A percentile compares a stretch with the other conserved stretches of the same genome.
Conservation (phyloP, 2,888 invertebrate genomes). For the Urechis unicinctus region DNA sequence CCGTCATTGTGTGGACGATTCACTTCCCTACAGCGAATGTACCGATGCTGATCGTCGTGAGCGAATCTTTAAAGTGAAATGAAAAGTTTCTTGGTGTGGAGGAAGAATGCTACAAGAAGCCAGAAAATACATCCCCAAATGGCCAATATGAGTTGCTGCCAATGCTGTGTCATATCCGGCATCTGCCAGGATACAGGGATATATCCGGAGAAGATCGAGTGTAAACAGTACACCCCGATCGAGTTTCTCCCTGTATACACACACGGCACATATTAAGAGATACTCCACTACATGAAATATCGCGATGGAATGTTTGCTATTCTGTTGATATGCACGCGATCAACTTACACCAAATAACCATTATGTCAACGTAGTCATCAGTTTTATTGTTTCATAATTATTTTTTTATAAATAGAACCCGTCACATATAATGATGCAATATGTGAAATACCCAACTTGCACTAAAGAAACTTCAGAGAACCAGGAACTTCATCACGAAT, state of each 20-base stretch:
- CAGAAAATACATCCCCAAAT: slow-evolving; percentile 18
- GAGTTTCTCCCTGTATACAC: slow-evolving; percentile 22
- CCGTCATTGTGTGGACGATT: no score
- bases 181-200: slow-evolving; percentile 21
- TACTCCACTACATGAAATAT: no score
- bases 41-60: no score
- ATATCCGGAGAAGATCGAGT: slow-evolving; percentile 15
- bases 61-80: slow-evolving; percentile 17
- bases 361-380: no score
- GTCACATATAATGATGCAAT: neutral
- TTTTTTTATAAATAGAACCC: neutral
- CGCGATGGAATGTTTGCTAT: no score
- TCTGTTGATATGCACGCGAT: no score
- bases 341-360: no score
- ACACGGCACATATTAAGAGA: neutral
- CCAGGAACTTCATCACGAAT: neutral
- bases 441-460: neutral
- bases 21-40: no score
- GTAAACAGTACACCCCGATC: slow-evolving; percentile 21
- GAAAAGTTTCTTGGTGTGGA: slow-evolving; percentile 20
- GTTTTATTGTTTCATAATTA: no score
- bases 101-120: slow-evolving; percentile 17
- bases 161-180: slow-evolving; percentile 14
- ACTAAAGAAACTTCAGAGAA: neutral
- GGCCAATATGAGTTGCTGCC: slow-evolving; percentile 14